Percentiles rank a stretch among this genome's conserved stretches.
These are phyloP conservation scores for Euleptes europaea DNA, from an alignment of 2,113 vertebrate genomes.

Conservation along the genomic window DNA sequence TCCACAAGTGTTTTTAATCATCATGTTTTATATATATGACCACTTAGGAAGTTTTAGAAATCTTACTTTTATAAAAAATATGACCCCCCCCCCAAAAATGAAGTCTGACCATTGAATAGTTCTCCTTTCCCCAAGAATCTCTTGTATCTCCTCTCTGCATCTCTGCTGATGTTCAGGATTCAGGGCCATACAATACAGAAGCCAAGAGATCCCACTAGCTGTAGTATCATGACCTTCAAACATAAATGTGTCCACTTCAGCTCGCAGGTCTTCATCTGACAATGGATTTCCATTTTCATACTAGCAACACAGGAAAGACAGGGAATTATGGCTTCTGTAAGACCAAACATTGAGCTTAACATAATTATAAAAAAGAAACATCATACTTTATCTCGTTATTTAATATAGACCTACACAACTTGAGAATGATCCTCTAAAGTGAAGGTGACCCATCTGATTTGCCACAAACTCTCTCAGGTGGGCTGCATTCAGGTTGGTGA, in stretches of 20 bases:
- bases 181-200: constrained; percentile 83
- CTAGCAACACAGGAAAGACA: constrained; percentile 56
- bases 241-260: constrained; percentile 95
- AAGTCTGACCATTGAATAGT: constrained; percentile 82
- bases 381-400: background rate
- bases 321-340: background rate
- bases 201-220: constrained; percentile 85
- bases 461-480: too few species aligned
- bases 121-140: constrained; percentile 74
- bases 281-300: constrained; percentile 82
- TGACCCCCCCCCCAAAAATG: background rate
- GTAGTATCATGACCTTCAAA: constrained; percentile 92
- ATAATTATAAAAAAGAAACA: background rate
- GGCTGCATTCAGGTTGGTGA: too few species aligned
- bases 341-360: background rate
- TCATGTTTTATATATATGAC: too few species aligned
- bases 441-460: too few species aligned
- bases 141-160: constrained; percentile 83
- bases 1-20: too few species aligned
- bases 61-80: background rate
- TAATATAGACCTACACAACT: background rate
- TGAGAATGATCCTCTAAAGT: background rate
- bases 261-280: constrained; percentile 82
- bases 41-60: too few species aligned
- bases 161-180: constrained; percentile 85